These are phyloP conservation scores for Orthonevra nobilis DNA, from an alignment of 2,888 invertebrate genomes.

Conservation along the genomic window DNA sequence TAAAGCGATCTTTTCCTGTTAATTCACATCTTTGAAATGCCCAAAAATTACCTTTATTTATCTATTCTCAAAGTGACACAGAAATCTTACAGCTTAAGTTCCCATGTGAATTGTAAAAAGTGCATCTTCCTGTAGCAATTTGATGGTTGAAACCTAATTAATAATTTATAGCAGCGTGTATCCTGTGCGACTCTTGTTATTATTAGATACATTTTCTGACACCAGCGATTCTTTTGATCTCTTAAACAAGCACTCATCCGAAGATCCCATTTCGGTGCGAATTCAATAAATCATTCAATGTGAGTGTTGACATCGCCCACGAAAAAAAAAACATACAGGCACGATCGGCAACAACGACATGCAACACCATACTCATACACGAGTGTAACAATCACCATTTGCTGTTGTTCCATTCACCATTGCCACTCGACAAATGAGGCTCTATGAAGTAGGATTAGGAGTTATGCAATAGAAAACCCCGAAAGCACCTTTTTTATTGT, in stretches of 20 bases:
- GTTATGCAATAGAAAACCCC: slow-evolving; percentile 47
- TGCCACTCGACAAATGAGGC: slow-evolving; percentile 50
- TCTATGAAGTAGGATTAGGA: slow-evolving; percentile 54
- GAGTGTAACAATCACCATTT: too few species aligned
- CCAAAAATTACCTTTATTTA: too few species aligned
- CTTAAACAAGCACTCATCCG: slow-evolving; percentile 4
- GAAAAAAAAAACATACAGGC: slow-evolving; percentile 53
- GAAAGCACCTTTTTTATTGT: slow-evolving; percentile 44
- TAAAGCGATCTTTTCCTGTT: too few species aligned
- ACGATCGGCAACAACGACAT: slow-evolving; percentile 44
- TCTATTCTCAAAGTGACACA: too few species aligned
- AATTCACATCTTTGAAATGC: too few species aligned
- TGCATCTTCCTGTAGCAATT: too few species aligned
- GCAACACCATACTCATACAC: too few species aligned
- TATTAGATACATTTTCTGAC: slow-evolving; percentile 16
- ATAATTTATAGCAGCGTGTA: too few species aligned
- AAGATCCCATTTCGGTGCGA: slow-evolving; percentile 20
- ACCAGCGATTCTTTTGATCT: slow-evolving; percentile 11
- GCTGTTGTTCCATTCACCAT: slow-evolving; percentile 33
- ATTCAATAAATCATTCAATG: slow-evolving; percentile 48
- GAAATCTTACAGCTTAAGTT: too few species aligned
- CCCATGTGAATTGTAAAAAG: too few species aligned
- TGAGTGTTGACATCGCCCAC: slow-evolving; percentile 61
- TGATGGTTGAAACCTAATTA: too few species aligned
- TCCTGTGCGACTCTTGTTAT: slow-evolving; percentile 3